These are phyloP conservation scores for Leucoraja ocellata DNA, from an alignment of 2,797 vertebrate species.

Conservation along the genomic window DNA sequence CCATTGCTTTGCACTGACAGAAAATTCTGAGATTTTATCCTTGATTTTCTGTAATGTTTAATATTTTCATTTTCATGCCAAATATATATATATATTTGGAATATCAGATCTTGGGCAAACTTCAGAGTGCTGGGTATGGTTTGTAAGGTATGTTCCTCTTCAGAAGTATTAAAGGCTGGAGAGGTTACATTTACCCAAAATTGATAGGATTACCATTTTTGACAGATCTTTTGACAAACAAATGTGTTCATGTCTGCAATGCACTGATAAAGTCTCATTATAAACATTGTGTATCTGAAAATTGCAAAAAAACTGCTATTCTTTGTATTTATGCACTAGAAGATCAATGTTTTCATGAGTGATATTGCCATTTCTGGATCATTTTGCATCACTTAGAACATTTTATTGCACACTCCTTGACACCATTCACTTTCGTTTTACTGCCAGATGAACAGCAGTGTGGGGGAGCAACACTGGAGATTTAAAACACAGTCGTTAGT, in stretches of 20 bases:
- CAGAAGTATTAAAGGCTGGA: not conserved
- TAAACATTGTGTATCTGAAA: not conserved
- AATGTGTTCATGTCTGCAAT: not conserved
- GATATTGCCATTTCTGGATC: not conserved
- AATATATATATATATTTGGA: not conserved
- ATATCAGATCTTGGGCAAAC: not conserved
- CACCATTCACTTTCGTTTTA: too few relatives aligned
- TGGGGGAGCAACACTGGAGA: too few relatives aligned
- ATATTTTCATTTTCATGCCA: not conserved
- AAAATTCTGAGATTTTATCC: not conserved
- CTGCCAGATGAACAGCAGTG: too few relatives aligned
- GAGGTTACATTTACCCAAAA: not conserved
- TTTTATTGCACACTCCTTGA: too few relatives aligned
- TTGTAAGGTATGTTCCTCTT: not conserved
- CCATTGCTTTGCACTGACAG: not conserved
- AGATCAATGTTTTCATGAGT: not conserved
- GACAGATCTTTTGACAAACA: not conserved
- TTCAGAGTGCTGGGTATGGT: not conserved
- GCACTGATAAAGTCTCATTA: not conserved
- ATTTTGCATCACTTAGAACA: not conserved
- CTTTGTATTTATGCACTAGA: not conserved
- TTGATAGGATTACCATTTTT: not conserved
- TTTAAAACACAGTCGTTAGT: too few relatives aligned
- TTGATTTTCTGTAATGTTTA: not conserved
- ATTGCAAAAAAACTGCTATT: not conserved